Evolutionary conservation across 2,888 invertebrate species (phyloP), one percentile per base, ranked within the genome.

Genomic region (Imbricaverruca yamaguchii): DNA sequence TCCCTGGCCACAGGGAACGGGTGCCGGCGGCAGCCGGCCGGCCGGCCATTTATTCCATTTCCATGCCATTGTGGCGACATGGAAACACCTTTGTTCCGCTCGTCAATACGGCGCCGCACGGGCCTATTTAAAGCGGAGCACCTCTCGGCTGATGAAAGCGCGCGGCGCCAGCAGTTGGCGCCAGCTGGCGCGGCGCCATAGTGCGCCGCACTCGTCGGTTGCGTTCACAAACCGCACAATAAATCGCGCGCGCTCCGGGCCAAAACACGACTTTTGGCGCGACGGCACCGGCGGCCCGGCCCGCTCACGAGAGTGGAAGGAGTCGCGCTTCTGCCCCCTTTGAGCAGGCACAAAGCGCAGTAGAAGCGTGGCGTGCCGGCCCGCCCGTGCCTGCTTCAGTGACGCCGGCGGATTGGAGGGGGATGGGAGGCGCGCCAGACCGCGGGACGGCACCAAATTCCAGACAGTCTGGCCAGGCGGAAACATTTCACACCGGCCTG

Each of bases 171-270:
- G n/a, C n/a, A 21, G 21, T 53, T 21, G 74, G 18, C 53, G 74
- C 53, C 74, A 74, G 74, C 74, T 74, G 74, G 21, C 53, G 15
- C 53, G 53, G 18, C 53, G 55, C 74, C 74, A 74, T 55, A 74
- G 55, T 74, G 74, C 74, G 21, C 10, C 74, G 23, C 74, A 74
- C 74, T 74, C 74, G 74, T 74, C 74, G 74, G 74, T 21, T 2
- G 53, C 74, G 55, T 53, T 74, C 74, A 74, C 74, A 74, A 74
- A 74, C 74, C 74, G 11, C 74, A 74, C 74, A 74, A 74, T 74
- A 74, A 74, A 74, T 74, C 53, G 13, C 21, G 18, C 53, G 15
- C 21, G 8, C 55, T n/a, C n/a, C 23, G 65, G 65, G 18, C 21
- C 74, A 53, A 74, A 74, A 74, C 74, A 74, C 53, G 74, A 74